Evolutionary conservation across 2,888 invertebrate species (phyloP).

Genomic region (Lobophora halterata): DNA sequence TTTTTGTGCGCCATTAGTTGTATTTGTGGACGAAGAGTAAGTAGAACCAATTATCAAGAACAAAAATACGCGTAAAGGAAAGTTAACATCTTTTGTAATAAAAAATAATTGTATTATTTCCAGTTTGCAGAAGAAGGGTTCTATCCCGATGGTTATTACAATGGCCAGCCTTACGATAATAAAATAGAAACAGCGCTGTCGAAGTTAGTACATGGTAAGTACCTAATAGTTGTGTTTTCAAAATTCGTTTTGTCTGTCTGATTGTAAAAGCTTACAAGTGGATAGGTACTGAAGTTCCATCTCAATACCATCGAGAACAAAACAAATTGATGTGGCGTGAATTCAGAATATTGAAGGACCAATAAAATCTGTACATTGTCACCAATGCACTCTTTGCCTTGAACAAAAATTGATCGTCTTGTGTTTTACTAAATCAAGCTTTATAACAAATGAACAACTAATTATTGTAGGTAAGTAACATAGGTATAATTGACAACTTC

Average conservation of each 20-base stretch:
- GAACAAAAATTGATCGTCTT: too few species aligned
- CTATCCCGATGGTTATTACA: slow-evolving; percentile 46
- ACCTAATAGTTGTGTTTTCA: slow-evolving; percentile 6
- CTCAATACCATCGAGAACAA: too few species aligned
- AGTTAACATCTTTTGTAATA: background rate
- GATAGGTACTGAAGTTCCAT: too few species aligned
- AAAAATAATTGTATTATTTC: slow-evolving; percentile 20
- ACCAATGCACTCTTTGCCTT: too few species aligned
- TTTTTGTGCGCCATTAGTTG: slow-evolving; percentile 38
- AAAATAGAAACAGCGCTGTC: slow-evolving; percentile 27
- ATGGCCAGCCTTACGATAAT: slow-evolving; percentile 29
- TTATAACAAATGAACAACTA: too few species aligned
- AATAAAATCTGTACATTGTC: too few species aligned
- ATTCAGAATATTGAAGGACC: too few species aligned
- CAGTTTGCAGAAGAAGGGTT: slow-evolving; percentile 56
- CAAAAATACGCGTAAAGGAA: background rate
- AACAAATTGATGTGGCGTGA: too few species aligned
- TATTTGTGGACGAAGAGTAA: slow-evolving; percentile 52
- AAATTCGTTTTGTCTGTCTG: slow-evolving; percentile 1
- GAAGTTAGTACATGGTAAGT: slow-evolving; percentile 56
- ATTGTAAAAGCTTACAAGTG: too few species aligned
- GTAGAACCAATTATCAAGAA: slow-evolving; percentile 26
- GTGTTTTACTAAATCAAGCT: too few species aligned
- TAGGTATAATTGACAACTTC: too few species aligned
- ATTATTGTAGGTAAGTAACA: too few species aligned